A percentile compares a stretch with the other conserved stretches of the same genome.
Evolutionary conservation across 1,140 invertebrate species (phyloP).

Genomic region (Artemia franciscana): DNA sequence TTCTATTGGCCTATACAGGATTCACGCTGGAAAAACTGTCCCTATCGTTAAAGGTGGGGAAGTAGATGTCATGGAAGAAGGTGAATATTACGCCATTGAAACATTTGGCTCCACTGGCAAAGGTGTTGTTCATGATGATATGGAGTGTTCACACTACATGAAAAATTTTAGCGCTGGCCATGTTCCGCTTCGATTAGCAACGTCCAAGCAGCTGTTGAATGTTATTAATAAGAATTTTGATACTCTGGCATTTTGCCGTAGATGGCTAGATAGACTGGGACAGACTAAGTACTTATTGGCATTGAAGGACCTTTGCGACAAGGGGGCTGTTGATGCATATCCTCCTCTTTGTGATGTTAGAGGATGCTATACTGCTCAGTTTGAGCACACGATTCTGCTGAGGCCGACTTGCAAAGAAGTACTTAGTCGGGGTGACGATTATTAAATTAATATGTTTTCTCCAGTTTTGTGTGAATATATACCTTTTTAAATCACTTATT

Average conservation of each 20-base stretch:
- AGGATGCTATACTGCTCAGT: conserved; percentile 96
- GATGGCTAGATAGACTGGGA: conserved; percentile 90
- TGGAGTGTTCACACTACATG: conserved; percentile 99
- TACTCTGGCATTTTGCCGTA: conserved; percentile 92
- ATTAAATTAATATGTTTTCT: no score
- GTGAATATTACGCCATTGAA: conserved; percentile 98
- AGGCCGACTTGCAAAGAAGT: conserved; percentile 97
- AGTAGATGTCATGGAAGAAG: conserved; percentile 91
- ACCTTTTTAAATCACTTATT: no score
- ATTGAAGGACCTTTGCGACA: conserved; percentile 92
- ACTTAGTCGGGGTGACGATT: conserved; percentile 84
- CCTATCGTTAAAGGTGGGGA: conserved; percentile 98
- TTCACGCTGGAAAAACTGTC: conserved; percentile 97
- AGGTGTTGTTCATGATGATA: conserved; percentile 91
- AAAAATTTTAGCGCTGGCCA: conserved; percentile 90
- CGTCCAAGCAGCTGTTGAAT: conserved; percentile 75
- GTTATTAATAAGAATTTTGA: conserved; percentile 96
- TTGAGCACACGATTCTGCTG: conserved; percentile 93
- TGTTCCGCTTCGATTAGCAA: conserved; percentile 61
- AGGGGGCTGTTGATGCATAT: conserved; percentile 81
- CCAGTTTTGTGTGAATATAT: no score
- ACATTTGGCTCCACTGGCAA: conserved; percentile 96
- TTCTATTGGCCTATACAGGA: conserved; percentile 86
- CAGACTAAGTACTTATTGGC: conserved; percentile 96
- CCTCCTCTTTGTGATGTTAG: conserved; percentile 93